Evolutionary conservation across 2,113 vertebrate species (phyloP).

Genomic region (Ovibos moschatus): DNA sequence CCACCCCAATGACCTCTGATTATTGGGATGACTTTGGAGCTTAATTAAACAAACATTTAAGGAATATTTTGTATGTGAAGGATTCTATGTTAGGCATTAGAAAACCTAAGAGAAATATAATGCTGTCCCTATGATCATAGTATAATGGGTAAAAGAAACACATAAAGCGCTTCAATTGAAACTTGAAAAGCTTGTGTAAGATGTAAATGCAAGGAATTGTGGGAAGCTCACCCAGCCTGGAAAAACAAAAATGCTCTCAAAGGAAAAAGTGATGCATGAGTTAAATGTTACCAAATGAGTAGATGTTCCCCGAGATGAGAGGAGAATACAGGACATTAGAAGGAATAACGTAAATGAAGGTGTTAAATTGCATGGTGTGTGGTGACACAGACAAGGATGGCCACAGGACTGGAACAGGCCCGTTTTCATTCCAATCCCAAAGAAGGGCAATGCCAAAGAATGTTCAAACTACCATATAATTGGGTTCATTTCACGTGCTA

Average conservation of each 20-base stretch:
- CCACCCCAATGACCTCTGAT: neutral
- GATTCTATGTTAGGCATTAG: neutral
- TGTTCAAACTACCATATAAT: neutral
- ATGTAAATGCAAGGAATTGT: neutral
- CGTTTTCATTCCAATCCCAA: neutral
- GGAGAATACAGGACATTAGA: neutral
- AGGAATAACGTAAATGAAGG: neutral
- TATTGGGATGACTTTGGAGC: neutral
- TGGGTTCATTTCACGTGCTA: neutral
- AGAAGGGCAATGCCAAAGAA: neutral
- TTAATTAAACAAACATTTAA: neutral
- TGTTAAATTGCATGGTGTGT: neutral
- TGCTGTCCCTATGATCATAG: neutral
- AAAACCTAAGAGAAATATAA: neutral
- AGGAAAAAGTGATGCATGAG: neutral
- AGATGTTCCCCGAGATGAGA: neutral
- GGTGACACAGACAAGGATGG: neutral
- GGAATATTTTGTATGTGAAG: neutral
- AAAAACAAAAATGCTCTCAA: neutral
- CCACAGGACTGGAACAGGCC: neutral
- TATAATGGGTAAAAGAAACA: neutral
- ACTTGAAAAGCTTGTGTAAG: neutral
- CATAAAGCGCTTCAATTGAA: neutral
- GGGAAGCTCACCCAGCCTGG: neutral
- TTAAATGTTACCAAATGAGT: neutral